Evolutionary conservation across 2,113 vertebrate species (phyloP).

Genomic region (Chloebia gouldiae): DNA sequence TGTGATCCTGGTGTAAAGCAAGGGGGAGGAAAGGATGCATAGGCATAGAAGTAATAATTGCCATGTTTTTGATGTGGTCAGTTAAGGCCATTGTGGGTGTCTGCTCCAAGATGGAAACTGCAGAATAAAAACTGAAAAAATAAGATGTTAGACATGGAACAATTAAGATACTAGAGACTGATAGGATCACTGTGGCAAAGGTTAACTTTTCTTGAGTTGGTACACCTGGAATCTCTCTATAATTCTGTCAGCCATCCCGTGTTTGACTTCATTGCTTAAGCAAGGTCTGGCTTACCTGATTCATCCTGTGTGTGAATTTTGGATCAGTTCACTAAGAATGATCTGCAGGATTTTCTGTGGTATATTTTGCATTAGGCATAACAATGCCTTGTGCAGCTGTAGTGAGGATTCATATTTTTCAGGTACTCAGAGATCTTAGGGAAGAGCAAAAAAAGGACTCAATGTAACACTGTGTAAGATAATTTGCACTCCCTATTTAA

Average conservation of each 20-base stretch:
- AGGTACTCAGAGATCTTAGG: not conserved
- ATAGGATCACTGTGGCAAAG: not conserved
- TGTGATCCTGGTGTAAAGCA: not conserved
- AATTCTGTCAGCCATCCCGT: not conserved
- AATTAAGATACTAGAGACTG: not conserved
- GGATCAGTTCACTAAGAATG: not conserved
- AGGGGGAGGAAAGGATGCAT: not conserved
- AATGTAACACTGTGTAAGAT: not conserved
- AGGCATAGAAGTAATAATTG: not conserved
- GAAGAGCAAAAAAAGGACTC: not conserved
- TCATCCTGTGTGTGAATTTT: not conserved
- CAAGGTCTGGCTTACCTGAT: not conserved
- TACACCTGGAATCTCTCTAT: not conserved
- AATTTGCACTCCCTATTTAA: not conserved
- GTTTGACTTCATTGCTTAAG: not conserved
- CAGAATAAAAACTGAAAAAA: not conserved
- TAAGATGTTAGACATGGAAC: not conserved
- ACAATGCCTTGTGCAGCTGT: not conserved
- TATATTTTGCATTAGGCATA: not conserved
- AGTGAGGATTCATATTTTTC: not conserved
- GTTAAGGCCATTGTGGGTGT: not conserved
- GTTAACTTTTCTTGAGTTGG: not conserved
- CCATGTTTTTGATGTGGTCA: not conserved
- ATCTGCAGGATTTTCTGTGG: not conserved
- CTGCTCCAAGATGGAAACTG: not conserved